These are phyloP conservation scores for Ophion ventricosus DNA, from an alignment of 2,888 invertebrate species.

Conservation along the genomic window DNA sequence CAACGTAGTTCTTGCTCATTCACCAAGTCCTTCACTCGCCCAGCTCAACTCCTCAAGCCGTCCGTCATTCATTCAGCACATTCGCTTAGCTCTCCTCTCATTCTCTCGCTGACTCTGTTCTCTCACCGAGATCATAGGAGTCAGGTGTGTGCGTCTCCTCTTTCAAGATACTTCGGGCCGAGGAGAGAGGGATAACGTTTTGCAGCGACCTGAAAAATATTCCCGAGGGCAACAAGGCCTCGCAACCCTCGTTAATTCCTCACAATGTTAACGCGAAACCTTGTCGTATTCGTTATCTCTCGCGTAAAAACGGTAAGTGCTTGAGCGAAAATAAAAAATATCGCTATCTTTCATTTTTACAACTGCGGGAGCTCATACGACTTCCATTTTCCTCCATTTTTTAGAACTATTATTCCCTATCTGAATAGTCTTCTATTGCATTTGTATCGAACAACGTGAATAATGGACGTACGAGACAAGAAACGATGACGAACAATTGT, in stretches of 20 bases:
- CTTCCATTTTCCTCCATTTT: neutral
- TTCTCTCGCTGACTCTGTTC: constrained; percentile 28
- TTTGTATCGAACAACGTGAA: neutral
- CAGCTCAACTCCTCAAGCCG: constrained; percentile 62
- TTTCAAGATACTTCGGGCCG: constrained; percentile 72
- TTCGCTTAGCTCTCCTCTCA: constrained; percentile 66
- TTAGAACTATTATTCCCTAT: neutral
- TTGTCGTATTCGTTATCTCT: constrained; percentile 74
- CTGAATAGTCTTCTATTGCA: neutral
- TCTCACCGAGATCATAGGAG: constrained; percentile 52
- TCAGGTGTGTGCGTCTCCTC: constrained; percentile 55
- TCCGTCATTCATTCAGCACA: constrained; percentile 69
- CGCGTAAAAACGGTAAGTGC: constrained; percentile 16
- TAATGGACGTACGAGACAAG: neutral
- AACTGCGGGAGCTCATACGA: neutral
- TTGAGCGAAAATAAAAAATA: neutral
- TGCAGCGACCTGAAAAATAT: constrained; percentile 78
- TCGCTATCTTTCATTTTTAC: neutral
- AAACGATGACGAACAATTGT: neutral
- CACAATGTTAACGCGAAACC: constrained; percentile 72
- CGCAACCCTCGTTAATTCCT: constrained; percentile 68
- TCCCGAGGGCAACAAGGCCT: constrained; percentile 62
- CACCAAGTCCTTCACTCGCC: constrained; percentile 42
- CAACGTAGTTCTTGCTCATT: constrained; percentile 41
- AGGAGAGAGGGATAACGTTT: constrained; percentile 72